Base-by-base conservation (phyloP, 2,888 invertebrate genomes). In the Horisme vitalbata region DNA sequence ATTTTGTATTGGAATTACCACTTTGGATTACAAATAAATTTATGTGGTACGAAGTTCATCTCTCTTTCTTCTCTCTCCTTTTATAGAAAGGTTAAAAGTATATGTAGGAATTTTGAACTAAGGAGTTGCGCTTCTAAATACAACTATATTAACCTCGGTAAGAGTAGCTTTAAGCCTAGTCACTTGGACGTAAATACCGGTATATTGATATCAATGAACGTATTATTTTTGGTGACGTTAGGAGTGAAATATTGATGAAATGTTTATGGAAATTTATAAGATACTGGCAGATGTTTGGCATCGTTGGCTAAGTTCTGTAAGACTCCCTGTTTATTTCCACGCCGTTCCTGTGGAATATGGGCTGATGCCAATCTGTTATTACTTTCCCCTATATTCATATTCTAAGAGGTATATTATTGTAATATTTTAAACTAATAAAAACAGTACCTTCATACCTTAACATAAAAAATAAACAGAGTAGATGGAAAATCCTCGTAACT, bases 151-250 rank as follows among this genome's bases (percentile, higher is more conserved):
- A 34, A 2, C 9, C 30, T 15, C 20, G 21, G 3, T 15, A 3
- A 14, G 34, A 41, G 41, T 24, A 33, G 11, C 28, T 24, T 15
- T 26, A 43, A 46, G 41, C 34, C 37, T 39, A 39, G 39, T 39
- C 49, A 44, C 35, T 39, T 71, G 70, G 69, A 71, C 64, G 71
- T 69, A 72, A 75, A 78, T 71, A 67, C 65, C 75, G 74, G 74
- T 78, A 72, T 71, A 82, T 79, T 76, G 77, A 72, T 74, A 71
- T 66, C 65, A 70, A 72, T 70, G 60, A 62, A 49, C 45, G 45
- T 50, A 60, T 63, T 63, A 55, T 62, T 57, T 56, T 60, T 61
- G 63, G 65, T 65, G 52, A 54, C 36, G 55, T 54, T 33, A 13
- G 41, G 32, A 32, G 41, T 34, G 34, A 28, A 26, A 34, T 43